Evolutionary conservation across 1,140 invertebrate species (phyloP), one percentile per base, ranked within the genome.

Genomic region (Sycophila sp.): DNA sequence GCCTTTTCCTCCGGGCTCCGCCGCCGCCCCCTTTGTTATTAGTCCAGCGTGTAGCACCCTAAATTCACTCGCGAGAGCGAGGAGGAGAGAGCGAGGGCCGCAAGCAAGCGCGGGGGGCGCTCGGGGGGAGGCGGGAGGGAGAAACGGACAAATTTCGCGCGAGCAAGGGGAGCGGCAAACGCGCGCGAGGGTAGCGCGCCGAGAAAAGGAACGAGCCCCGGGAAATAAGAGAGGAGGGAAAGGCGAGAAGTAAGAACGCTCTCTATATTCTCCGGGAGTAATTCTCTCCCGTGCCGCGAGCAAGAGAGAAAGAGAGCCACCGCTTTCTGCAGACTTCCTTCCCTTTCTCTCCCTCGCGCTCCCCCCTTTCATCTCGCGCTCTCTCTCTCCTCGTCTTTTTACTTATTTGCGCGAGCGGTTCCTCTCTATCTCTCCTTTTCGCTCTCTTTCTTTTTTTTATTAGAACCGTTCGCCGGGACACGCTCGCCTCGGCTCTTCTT

Each of bases 21-120:
- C 3, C 34, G 36, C 40, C 71, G 63, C 62, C 59, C 69, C 67
- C 59, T 75, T 78, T 78, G 72, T 75, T 78, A 78, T 78, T 78
- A 78, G 77, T 76, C 75, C 77, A 69, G 67, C 75, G 72, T 68
- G 75, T 70, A 75, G 71, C 75, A 76, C 76, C 69, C 72, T 77
- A 74, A 80, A 78, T 78, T 77, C 71, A 73, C 73, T 75, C 75
- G 71, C 69, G n/a, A n/a, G n/a, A n/a, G n/a, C n/a, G n/a, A n/a
- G n/a, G n/a, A n/a, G n/a, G n/a, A n/a, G n/a, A n/a, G n/a, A n/a
- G n/a, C n/a, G n/a, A n/a, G n/a, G n/a, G n/a, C n/a, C n/a, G n/a
- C n/a, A n/a, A n/a, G n/a, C n/a, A n/a, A n/a, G n/a, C n/a, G n/a
- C n/a, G n/a, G n/a, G n/a, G n/a, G n/a, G n/a, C n/a, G n/a, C n/a